Evolutionary conservation across 2,113 vertebrate species (phyloP), one percentile per base, ranked within the genome.

Genomic region (Ptilorrhoa leucosticta): DNA sequence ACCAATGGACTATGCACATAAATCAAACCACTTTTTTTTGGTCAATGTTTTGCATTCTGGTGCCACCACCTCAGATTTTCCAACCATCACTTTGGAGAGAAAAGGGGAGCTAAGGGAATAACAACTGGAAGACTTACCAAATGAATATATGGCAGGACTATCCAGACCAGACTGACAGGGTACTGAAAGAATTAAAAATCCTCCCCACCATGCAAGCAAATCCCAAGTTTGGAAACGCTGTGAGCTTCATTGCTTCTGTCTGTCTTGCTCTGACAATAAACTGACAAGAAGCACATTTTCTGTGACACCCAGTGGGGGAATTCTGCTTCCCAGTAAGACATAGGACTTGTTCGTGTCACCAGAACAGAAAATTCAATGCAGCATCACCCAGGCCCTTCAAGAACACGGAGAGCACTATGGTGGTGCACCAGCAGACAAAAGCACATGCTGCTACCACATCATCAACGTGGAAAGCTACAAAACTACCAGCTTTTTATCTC

Each of bases 401-500:
- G 40, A 86, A 69, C 48, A 86, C 0, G 0, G 5, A 44, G 42
- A 47, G 47, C 28, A 19, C 27, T 20, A 6, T 1, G 1, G 73
- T 24, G 57, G 13, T 37, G 28, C 31, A 65, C 19, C 42, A 68
- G 69, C 30, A 69, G 23, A 39, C 33, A 82, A 26, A 54, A 69
- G 7, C 57, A 31, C 6, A 5, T n/a, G 42, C 16, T 37, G 14
- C 13, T 47, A 33, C 23, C 2, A 3, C 1, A 0, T 9, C 47
- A 58, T 7, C 26, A 80, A 31, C 15, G 8, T 0, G 1, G 39
- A 80, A 79, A 85, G 40, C 40, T 37, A 53, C 24, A 45, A 31
- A 85, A 53, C 23, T 9, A 80, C 11, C 45, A 70, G n/a, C 35
- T 82, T 60, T 60, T 69, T 37, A 76, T 31, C 48, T 48, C 57